Evolutionary conservation across 2,113 vertebrate genomes (phyloP), one percentile per base, ranked within the genome.

Genomic region (Osmerus mordax): DNA sequence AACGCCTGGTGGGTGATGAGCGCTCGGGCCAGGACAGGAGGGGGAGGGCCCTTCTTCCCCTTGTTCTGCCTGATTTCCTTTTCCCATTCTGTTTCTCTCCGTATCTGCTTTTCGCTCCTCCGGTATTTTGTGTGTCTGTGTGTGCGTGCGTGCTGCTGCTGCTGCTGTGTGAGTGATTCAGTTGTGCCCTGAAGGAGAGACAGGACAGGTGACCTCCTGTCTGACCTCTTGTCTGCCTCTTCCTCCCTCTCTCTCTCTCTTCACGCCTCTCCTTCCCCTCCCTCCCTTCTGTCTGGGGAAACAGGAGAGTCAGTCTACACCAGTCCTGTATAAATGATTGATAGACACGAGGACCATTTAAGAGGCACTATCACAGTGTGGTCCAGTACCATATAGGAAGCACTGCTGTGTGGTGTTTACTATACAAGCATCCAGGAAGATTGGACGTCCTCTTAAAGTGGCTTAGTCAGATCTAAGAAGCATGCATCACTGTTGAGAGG

Each of bases 1-100:
- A 51, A 51, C 64, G 64, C 64, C 41, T 65, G 64, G 64, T 65
- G 18, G 47, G 64, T 65, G n/a, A 11, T n/a, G n/a, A n/a, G 21
- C 2, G 13, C 41, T 47, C 41, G 7, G 41, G 7, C 41, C 41
- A 47, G 9, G 25, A 28, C 25, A 28, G 25, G 25, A 28, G 25
- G 25, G 25, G 25, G 41, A 47, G 9, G 41, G 4, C 9, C 9
- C 41, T 12, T 5, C 41, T 47, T 47, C 8, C 16, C 16, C 3
- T 18, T 19, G 55, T 56, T 56, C 15, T 6, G n/a, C 55, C 55
- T 56, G 55, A 19, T 56, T 18, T 19, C 55, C 15, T 56, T 56
- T 1, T 56, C 15, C 9, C 14, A 7, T 14, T 55, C 14, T 59
- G 19, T 23, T 5, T 60, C 18, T 60, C 18, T 59, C 16, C n/a